These are phyloP conservation scores for Cyanoderma ruficeps DNA, from an alignment of 2,113 vertebrate species.

Conservation along the genomic window DNA sequence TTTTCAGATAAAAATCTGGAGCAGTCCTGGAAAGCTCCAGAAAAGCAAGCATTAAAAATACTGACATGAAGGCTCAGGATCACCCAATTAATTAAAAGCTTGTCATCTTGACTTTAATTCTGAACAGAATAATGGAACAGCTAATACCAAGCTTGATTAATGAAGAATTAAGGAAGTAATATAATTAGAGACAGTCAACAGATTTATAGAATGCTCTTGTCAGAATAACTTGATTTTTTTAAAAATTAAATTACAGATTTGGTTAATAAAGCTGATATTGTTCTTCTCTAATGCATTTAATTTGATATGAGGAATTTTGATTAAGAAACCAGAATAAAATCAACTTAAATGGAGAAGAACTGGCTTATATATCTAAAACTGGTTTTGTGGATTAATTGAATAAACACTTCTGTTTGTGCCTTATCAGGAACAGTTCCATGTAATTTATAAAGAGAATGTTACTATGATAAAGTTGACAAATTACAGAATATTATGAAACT, in stretches of 20 bases:
- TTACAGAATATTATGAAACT: background rate
- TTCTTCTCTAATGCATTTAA: constrained; percentile 51
- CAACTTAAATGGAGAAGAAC: constrained; percentile 8
- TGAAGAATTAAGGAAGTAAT: constrained; percentile 36
- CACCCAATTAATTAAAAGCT: constrained; percentile 31
- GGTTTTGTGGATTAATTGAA: background rate
- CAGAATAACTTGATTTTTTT: constrained; percentile 49
- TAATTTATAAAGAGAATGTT: background rate
- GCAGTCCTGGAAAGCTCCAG: background rate
- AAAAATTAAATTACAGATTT: constrained; percentile 49
- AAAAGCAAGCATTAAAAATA: background rate
- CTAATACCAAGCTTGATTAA: constrained; percentile 21
- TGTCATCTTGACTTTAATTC: constrained; percentile 31
- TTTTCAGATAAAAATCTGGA: background rate
- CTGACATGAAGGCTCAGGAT: background rate
- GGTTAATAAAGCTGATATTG: constrained; percentile 34
- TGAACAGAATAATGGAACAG: constrained; percentile 7
- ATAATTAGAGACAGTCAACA: constrained; percentile 36
- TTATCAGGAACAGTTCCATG: background rate
- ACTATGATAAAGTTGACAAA: background rate
- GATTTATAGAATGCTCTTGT: constrained; percentile 45
- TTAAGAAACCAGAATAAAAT: constrained; percentile 44
- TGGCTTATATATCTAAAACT: background rate
- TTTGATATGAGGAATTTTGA: constrained; percentile 42
- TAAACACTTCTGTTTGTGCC: background rate